Evolutionary conservation across 2,113 vertebrate species (phyloP).

Genomic region (Pristiophorus japonicus): DNA sequence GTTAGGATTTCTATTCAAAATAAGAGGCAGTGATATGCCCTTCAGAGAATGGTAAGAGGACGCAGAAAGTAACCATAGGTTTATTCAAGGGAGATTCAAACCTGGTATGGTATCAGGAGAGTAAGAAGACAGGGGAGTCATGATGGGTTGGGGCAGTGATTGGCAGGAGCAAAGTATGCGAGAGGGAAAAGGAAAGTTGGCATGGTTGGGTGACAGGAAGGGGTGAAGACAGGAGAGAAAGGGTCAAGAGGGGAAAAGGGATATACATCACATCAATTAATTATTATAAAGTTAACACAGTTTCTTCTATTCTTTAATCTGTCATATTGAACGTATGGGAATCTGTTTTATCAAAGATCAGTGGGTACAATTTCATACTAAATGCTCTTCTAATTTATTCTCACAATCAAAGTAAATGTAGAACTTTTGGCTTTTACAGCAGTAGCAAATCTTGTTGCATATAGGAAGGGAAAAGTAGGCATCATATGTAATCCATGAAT

Average conservation of each 20-base stretch:
- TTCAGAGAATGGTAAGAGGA: no score
- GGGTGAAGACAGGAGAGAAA: background rate
- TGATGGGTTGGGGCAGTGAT: background rate
- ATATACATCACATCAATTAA: background rate
- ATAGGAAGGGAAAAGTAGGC: background rate
- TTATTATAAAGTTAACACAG: background rate
- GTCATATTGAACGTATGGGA: background rate
- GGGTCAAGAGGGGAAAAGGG: no score
- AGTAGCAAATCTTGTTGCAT: background rate
- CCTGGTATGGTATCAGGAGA: background rate
- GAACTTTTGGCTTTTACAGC: constrained; percentile 1
- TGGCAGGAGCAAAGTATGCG: background rate
- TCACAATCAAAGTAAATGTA: background rate
- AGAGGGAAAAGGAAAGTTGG: background rate
- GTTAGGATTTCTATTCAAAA: no score
- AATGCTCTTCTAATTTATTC: background rate
- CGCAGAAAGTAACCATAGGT: background rate
- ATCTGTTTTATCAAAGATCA: background rate
- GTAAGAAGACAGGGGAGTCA: background rate
- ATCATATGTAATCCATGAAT: background rate
- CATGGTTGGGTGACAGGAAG: no score
- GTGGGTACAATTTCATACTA: background rate
- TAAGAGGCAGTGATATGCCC: no score
- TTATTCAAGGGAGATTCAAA: background rate
- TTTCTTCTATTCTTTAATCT: background rate